A percentile compares a stretch with the other conserved stretches of the same genome.
Conservation (phyloP, 2,888 invertebrate species). For the Heliconius cydno region DNA sequence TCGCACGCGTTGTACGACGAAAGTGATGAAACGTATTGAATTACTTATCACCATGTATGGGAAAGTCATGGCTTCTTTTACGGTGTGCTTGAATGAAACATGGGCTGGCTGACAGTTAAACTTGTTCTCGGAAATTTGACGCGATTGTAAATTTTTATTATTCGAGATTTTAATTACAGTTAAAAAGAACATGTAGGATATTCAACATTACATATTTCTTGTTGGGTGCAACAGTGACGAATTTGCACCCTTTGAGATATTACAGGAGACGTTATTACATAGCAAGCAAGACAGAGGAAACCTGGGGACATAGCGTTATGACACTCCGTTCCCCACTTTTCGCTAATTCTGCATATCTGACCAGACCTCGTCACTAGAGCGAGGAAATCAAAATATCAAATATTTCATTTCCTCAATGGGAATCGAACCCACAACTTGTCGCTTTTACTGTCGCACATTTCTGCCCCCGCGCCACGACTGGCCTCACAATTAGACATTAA, state of each 20-base stretch:
- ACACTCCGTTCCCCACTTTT: no score
- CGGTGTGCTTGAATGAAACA: constrained; percentile 19
- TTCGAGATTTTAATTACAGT: neutral
- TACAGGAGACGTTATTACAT: no score
- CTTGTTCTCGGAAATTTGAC: neutral
- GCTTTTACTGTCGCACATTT: neutral
- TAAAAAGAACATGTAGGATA: neutral
- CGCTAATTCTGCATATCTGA: no score
- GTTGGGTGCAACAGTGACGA: no score
- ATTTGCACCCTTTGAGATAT: no score
- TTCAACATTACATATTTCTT: no score
- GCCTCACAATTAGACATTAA: neutral
- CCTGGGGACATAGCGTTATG: no score
- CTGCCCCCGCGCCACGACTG: neutral
- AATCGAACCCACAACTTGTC: neutral
- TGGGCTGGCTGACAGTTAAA: neutral
- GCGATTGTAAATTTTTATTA: neutral
- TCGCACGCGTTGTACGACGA: constrained; percentile 35
- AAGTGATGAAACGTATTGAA: constrained; percentile 39
- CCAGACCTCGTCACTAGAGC: no score
- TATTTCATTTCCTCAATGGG: neutral
- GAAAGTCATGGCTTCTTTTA: constrained; percentile 34
- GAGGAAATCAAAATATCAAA: no score
- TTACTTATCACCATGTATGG: constrained; percentile 42
- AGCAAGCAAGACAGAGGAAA: no score